Base-by-base conservation (phyloP, 2,113 vertebrate species). In the Cyprinus carpio region DNA sequence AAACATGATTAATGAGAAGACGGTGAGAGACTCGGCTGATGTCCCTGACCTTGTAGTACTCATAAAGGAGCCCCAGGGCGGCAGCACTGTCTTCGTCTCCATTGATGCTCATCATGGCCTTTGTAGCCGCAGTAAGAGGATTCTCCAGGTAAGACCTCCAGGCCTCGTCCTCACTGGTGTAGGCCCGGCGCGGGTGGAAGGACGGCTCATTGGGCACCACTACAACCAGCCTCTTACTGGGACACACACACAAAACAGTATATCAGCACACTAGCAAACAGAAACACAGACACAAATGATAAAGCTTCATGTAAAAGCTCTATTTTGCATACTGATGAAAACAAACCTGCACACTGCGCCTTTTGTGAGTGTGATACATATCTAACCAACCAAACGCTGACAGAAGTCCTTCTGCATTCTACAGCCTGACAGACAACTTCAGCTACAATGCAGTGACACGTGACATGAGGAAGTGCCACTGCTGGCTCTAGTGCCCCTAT, bases 21-120 rank as follows among this genome's bases (percentile, higher is more conserved):
- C 6, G 15, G 20, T n/a, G 11, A 40, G 20, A 31, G 23, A 27
- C 34, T 49, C n/a, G 8, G 79, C 54, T 15, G 4, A 75, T 23
- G 71, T 67, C 75, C 76, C 78, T 82, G 92, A 99, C 98, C 96
- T 98, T 99, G 93, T 99, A 99, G 92, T 97, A 99, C 92, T 99
- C 97, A 20, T 99, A 99, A 18, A 99, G 92, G 78, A 99, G 93
- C 4, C 95, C 97, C 3, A 99, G 95, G 69, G 97, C 97, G 1
- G 97, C 97, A 2, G 97, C 96, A 23, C 95, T 97, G 92, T 99
- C 95, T 91, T 99, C 98, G 4, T 99, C 97, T 16, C 96, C 98
- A 62, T 99, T 99, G 89, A 99, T 97, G 93, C 97, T 99, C 96
- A 97, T 99, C 97, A 99, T 99, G n/a, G 97, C 97, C 92, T 99